Conservation (phyloP, 1,140 invertebrate species). For the Drosophila mauritiana region DNA sequence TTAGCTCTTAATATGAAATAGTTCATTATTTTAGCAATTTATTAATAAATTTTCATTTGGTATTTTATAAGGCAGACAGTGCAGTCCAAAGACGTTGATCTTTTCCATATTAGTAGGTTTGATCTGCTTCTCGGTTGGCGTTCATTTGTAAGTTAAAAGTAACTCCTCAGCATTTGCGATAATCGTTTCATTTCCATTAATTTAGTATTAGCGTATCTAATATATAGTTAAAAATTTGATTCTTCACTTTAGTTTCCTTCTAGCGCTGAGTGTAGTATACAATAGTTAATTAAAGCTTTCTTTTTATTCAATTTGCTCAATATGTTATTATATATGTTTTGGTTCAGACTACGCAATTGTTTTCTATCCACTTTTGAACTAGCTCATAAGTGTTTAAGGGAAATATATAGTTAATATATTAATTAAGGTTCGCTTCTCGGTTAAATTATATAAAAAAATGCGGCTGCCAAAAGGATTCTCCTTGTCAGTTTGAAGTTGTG, state of each 20-base stretch:
- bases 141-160: conserved; percentile 9
- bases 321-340: conserved; percentile 74
- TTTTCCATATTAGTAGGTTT: conserved; percentile 34
- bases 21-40: conserved; percentile 38
- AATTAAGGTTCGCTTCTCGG: conserved; percentile 44
- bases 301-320: conserved; percentile 63
- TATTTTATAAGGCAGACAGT: conserved; percentile 73
- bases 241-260: conserved; percentile 31
- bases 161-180: conserved; percentile 37
- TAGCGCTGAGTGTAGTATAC: conserved; percentile 65
- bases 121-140: conserved; percentile 20
- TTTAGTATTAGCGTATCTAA: conserved; percentile 52
- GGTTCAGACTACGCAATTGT: conserved; percentile 68
- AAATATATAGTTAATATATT: conserved; percentile 70
- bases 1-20: conserved; percentile 34
- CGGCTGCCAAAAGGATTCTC: conserved; percentile 53
- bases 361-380: conserved; percentile 42
- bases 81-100: conserved; percentile 65
- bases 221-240: conserved; percentile 52
- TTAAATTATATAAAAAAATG: conserved; percentile 76
- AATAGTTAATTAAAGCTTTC: conserved; percentile 78
- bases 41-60: conserved; percentile 36
- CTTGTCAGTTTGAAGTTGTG: conserved; percentile 34
- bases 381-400: conserved; percentile 38
- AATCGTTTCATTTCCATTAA: conserved; percentile 22